Evolutionary conservation across 2,113 vertebrate species (phyloP), one percentile per base, ranked within the genome.

Genomic region (Promerops cafer): DNA sequence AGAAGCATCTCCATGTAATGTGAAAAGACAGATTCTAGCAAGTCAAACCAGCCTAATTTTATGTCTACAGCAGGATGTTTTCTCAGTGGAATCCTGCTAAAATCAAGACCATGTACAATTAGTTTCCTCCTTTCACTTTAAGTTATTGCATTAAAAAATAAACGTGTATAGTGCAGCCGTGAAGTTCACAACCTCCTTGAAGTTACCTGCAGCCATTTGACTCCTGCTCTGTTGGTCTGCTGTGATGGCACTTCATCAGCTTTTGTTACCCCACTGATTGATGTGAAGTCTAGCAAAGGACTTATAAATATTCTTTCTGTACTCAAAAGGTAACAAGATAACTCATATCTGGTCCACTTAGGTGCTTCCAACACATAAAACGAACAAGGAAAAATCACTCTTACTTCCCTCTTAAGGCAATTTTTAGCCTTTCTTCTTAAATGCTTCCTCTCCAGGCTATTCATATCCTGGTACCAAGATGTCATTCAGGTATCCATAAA

Each of bases 1-100:
- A 83, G 52, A 94, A 86, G 53, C 37, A 89, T 64, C 60, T 90
- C 31, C 79, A 68, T 2, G 1, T 90, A 90, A 96, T 74, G 44
- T 89, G 79, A 92, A 92, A 83, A 92, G 93, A 92, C 56, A 93
- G 85, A 88, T 81, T 88, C 79, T 71, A 90, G 42, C 56, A 91
- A 90, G 47, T 63, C 21, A 90, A 59, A 86, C 45, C 33, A 88
- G 22, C 11, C 37, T 88, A 49, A 81, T 74, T 93, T 90, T 31
- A 94, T 71, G 52, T 27, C 16, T 81, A 68, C 19, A 35, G 11
- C 6, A 90, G 39, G 16, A 40, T 3, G 3, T 81, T 96, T 93
- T 90, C 94, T 92, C 82, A 59, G 68, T 64, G 85, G 93, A 93
- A 90, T 90, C 8, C 54, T 90, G 75, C 47, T 90, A 90, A 96